Base-by-base conservation (phyloP, 2,113 vertebrate genomes). In the Protobothrops mucrosquamatus region DNA sequence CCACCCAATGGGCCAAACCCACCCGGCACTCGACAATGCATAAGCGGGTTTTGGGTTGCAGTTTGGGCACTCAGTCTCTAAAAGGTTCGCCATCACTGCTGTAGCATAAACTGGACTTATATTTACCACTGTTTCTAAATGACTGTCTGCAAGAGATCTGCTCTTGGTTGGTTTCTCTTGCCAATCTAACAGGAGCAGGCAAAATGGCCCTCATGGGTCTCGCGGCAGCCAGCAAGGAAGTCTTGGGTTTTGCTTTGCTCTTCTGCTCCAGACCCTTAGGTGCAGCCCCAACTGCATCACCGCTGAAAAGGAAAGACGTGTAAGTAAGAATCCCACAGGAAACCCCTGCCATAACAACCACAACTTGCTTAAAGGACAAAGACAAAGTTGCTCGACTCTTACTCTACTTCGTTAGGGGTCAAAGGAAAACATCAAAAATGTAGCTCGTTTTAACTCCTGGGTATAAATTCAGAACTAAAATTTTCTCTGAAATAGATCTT, bases 201-300 rank as follows among this genome's bases (percentile, higher is more conserved):
- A 99, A 98, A 90, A 99, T 99, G 26, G 99, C 98, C 97, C 99
- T 97, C 95, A 98, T 98, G 6, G 99, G 98, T 95, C 98, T 98
- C 95, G 98, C 98, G 92, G 98, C 98, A 94, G 97, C 97, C 89
- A 96, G 85, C 64, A 97, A 95, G 2, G 95, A 97, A 89, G 97
- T 97, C 91, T 97, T 98, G 52, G 97, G 96, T 95, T 97, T 97
- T 54, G 96, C 93, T 96, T 96, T 97, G 93, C 95, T 96, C 95
- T 97, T 97, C 26, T 95, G 87, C 94, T 98, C 98, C 87, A 97
- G 93, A 64, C 92, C 96, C 96, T 97, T 98, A 55, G 97, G 95
- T 1, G 95, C 24, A 95, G 95, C 51, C 91, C 94, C 86, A 88
- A 97, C 81, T 85, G 92, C 86, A 88, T 98, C 98, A 94, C 88